Evolutionary conservation across 1,140 invertebrate species (phyloP).

Genomic region (Campoletis sonorensis): DNA sequence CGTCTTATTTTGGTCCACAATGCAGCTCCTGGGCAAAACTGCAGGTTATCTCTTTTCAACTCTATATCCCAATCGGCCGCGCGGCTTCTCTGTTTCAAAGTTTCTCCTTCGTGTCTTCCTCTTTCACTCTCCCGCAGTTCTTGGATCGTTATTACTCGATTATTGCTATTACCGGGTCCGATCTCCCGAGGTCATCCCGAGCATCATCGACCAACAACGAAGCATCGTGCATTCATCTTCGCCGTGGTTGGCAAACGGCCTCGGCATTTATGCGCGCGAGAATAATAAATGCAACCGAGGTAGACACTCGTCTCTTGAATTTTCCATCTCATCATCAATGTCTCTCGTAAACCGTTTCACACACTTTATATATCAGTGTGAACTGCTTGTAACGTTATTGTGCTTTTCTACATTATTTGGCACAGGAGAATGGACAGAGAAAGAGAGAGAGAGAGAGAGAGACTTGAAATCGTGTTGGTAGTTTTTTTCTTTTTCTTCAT

Average conservation of each 20-base stretch:
- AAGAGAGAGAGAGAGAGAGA: not conserved
- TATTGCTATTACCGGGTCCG: conserved; percentile 57
- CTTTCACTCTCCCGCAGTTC: not conserved
- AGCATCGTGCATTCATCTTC: conserved; percentile 19
- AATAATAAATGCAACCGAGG: conserved; percentile 52
- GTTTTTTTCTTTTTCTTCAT: not conserved
- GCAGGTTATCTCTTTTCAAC: conserved; percentile 32
- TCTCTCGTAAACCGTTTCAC: conserved; percentile 22
- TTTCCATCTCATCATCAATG: conserved; percentile 19
- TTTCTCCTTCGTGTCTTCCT: not conserved
- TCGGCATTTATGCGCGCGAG: conserved; percentile 52
- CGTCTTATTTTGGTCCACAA: conserved; percentile 39
- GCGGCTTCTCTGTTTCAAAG: not conserved
- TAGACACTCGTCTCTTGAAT: conserved; percentile 8
- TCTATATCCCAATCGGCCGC: not conserved
- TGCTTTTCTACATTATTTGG: not conserved
- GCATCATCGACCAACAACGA: not conserved
- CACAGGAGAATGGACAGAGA: not conserved
- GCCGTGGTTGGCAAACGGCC: conserved; percentile 54
- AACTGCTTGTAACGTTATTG: not conserved
- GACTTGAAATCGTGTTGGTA: not conserved
- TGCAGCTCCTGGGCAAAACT: conserved; percentile 33
- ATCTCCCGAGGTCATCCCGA: conserved; percentile 51
- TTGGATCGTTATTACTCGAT: conserved; percentile 59
- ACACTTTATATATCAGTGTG: not conserved